Conservation (phyloP, 2,113 vertebrate genomes). For the Phaethon lepturus region DNA sequence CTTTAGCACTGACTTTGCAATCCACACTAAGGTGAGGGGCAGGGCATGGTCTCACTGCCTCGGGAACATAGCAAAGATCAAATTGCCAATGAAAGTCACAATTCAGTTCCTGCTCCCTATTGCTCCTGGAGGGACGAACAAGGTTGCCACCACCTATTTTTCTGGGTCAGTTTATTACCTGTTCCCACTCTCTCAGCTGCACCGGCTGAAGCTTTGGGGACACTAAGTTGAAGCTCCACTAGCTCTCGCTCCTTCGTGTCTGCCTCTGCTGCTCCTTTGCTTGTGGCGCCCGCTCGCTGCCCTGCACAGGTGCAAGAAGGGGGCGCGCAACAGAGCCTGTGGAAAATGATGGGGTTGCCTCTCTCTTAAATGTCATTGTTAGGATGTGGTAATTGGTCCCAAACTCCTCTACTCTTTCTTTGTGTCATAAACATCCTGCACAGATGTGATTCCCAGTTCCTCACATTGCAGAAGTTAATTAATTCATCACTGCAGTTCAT, state of each 20-base stretch:
- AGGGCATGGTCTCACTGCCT: constrained; percentile 56
- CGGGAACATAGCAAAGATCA: background rate
- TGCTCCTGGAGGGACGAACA: background rate
- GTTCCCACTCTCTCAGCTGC: background rate
- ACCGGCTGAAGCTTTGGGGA: background rate
- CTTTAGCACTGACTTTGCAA: constrained; percentile 46
- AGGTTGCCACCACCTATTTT: background rate
- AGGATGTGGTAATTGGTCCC: background rate
- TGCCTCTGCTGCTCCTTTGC: background rate
- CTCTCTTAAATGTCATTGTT: background rate
- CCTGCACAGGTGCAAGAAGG: background rate
- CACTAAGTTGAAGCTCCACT: background rate
- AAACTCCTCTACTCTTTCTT: background rate
- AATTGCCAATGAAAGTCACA: constrained; percentile 48
- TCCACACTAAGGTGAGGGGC: constrained; percentile 60
- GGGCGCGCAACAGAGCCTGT: background rate
- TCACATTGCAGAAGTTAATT: background rate
- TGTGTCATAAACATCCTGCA: background rate
- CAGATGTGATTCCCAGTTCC: background rate
- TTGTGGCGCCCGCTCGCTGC: background rate
- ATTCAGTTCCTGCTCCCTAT: background rate
- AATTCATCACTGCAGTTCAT: background rate
- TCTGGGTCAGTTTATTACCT: background rate
- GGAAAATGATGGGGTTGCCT: background rate
- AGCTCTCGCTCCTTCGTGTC: background rate